Percentiles rank a stretch among this genome's conserved stretches.
Evolutionary conservation across 2,797 vertebrate species (phyloP).

Genomic region (Sarcoramphus papa): DNA sequence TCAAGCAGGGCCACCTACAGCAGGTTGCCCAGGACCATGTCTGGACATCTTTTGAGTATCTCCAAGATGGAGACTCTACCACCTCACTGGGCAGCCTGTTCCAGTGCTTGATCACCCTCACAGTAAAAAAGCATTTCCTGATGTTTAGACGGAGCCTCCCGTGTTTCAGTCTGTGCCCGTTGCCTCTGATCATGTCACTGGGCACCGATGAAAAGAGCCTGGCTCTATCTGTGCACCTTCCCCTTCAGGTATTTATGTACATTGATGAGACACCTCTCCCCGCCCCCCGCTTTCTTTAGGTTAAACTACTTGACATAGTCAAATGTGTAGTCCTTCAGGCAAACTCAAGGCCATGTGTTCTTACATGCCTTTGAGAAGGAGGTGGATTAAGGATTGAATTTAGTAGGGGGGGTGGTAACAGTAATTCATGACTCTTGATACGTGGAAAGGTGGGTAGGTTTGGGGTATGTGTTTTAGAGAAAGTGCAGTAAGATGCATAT

Average conservation of each 20-base stretch:
- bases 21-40: background rate
- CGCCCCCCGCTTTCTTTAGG: background rate
- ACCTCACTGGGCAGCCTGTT: background rate
- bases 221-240: background rate
- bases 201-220: background rate
- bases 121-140: background rate
- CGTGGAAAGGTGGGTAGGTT: background rate
- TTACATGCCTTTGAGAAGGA: background rate
- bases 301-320: background rate
- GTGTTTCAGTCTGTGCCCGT: background rate
- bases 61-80: rapidly evolving
- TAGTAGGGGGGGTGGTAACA: background rate
- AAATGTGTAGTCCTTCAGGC: background rate
- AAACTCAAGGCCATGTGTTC: background rate
- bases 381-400: background rate
- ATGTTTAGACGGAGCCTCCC: background rate
- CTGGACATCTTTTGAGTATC: background rate
- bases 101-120: background rate
- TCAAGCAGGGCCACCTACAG: background rate
- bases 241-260: background rate
- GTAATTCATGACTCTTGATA: background rate
- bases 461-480: background rate
- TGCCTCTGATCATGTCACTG: background rate
- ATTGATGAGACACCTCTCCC: background rate
- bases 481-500: background rate